Base-by-base conservation (phyloP, 2,797 vertebrate genomes). In the Pseudomugil gertrudae region DNA sequence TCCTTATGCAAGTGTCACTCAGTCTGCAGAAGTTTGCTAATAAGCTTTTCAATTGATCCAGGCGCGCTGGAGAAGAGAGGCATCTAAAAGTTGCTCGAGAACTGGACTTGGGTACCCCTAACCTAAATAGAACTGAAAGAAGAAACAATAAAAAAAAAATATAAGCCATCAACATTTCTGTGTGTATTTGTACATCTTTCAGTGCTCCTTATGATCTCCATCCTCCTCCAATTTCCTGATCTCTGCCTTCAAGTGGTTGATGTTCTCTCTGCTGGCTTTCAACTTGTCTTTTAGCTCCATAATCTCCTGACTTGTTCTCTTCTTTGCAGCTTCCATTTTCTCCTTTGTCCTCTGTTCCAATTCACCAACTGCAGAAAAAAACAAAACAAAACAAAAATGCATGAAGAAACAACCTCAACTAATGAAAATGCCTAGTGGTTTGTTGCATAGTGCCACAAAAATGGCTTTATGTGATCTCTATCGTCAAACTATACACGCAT, bases 261-360 rank as follows among this genome's bases (percentile, higher is more conserved):
- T 99, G 79, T 95, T 98, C 90, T 99, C 97, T 84, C 98, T 95
- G 87, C 96, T 98, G 87, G 97, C 96, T 92, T 98, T 99, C 66
- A 99, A 92, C 80, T 96, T 95, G 86, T 98, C 98, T 89, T 99
- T 99, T 76, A 99, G 94, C 79, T 98, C 97, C 7, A 95, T 93
- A 63, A 99, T 99, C 93, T 99, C 98, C 90, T 96, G 95, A 81
- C 97, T 98, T 29, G 96, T 99, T 91, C 96, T 97, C 90, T 96
- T 99, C 92, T 98, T 98, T 8, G 97, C 96, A 10, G 91, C 85
- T 83, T 99, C 98, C 63, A 99, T 85, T 84, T 98, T 99, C 86
- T 99, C 97, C 78, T 96, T 96, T 15, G 97, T 99, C 92, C 93
- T 96, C 72, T 96, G 91, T 92, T 99, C 97, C 80, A 97, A 92